A percentile compares a stretch with the other conserved stretches of the same genome.
phyloP scores from a whole-genome alignment of 2,888 invertebrate genomes.

The Eupeodes latifasciatus region DNA sequence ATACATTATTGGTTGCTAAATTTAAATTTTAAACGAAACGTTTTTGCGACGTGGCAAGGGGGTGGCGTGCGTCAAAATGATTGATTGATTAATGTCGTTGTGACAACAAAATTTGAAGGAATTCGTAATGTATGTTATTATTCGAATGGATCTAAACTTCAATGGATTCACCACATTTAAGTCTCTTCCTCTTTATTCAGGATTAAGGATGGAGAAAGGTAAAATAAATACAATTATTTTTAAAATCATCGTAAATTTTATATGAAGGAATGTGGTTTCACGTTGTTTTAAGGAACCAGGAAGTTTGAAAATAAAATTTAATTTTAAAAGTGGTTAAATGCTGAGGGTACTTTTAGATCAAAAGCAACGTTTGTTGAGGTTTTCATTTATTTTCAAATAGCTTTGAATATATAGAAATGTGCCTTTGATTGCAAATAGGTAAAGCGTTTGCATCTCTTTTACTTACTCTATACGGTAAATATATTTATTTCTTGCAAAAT shows the following conservation, averaged over 20 bases:
- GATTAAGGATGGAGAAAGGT: neutral
- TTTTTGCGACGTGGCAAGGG: neutral
- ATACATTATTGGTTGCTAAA: neutral
- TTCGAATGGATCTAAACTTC: conserved; percentile 11
- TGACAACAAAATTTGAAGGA: conserved; percentile 11
- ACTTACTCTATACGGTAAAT: too few relatives aligned
- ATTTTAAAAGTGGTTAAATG: neutral
- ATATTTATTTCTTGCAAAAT: too few relatives aligned
- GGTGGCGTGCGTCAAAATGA: neutral
- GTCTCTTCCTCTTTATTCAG: neutral
- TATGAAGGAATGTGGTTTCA: neutral
- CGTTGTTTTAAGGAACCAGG: neutral
- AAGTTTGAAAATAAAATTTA: neutral
- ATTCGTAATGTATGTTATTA: neutral
- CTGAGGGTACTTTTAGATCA: neutral
- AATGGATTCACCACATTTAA: neutral
- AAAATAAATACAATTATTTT: conserved; percentile 15
- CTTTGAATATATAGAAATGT: neutral
- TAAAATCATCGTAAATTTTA: neutral
- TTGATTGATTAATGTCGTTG: conserved; percentile 12
- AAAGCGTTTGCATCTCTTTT: too few relatives aligned
- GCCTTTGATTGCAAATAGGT: too few relatives aligned
- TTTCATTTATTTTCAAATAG: too few relatives aligned
- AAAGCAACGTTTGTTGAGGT: neutral
- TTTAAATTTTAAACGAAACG: neutral